Conservation (phyloP, 2,797 vertebrate genomes). For the Orientallactaga sibirica region DNA sequence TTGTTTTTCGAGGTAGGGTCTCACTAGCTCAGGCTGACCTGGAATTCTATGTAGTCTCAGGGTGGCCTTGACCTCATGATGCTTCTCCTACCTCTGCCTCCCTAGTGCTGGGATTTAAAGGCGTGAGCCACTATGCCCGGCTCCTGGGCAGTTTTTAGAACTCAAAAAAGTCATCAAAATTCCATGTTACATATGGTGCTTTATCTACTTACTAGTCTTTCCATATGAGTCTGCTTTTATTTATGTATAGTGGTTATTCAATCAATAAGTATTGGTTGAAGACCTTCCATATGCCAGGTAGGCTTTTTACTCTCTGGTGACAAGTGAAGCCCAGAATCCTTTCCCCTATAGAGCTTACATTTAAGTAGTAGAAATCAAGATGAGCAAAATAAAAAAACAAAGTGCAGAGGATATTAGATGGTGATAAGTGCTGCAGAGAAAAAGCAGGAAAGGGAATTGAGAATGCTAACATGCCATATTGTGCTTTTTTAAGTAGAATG, state of each 20-base stretch:
- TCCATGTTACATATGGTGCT: constrained; percentile 9
- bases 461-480: neutral
- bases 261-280: constrained; percentile 20
- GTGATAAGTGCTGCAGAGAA: neutral
- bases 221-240: neutral
- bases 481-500: neutral
- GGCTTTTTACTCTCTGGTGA: neutral
- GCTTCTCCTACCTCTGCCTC: too few species aligned
- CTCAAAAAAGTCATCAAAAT: neutral
- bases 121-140: too few species aligned
- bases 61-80: too few species aligned
- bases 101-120: too few species aligned
- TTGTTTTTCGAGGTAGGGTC: too few species aligned
- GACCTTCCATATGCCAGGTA: neutral
- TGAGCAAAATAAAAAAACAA: neutral
- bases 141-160: neutral
- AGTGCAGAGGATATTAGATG: neutral
- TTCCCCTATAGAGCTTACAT: neutral
- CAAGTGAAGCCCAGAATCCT: neutral
- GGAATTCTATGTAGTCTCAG: too few species aligned
- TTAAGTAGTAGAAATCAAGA: constrained; percentile 14
- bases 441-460: neutral
- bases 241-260: constrained; percentile 39
- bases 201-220: neutral
- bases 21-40: too few species aligned